Evolutionary conservation across 2,888 invertebrate genomes (phyloP).

Genomic region (Globia sparganii): DNA sequence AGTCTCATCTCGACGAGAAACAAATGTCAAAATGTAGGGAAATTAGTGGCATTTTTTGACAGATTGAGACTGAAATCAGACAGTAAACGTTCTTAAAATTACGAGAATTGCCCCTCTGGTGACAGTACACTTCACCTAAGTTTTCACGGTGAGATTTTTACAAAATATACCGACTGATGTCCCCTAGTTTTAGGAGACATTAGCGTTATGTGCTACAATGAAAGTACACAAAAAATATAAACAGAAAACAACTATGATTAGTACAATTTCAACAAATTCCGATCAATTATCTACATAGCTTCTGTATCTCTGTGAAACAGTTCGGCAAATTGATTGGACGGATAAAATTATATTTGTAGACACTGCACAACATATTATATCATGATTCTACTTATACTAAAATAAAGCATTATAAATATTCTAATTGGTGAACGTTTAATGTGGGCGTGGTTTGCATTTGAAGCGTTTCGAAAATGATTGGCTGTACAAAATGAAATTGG

Average conservation of each 20-base stretch:
- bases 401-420: slow-evolving; percentile 2
- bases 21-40: too few species aligned
- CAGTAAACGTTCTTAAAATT: neutral
- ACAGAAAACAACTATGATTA: neutral
- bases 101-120: neutral
- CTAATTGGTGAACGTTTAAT: slow-evolving; percentile 25
- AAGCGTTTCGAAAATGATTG: slow-evolving; percentile 24
- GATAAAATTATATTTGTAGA: slow-evolving; percentile 5
- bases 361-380: neutral
- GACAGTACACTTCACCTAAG: neutral
- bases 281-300: too few species aligned
- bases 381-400: neutral
- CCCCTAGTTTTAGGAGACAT: neutral
- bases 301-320: neutral
- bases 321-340: neutral
- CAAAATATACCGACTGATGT: neutral
- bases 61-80: too few species aligned
- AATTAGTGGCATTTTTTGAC: too few species aligned
- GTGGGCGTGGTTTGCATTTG: slow-evolving; percentile 16
- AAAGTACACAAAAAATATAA: neutral
- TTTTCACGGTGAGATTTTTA: neutral
- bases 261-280: neutral
- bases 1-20: too few species aligned
- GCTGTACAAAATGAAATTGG: slow-evolving; percentile 26
- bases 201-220: neutral